Evolutionary conservation across 1,140 invertebrate genomes (phyloP).

Genomic region (Chymomyza costata): DNA sequence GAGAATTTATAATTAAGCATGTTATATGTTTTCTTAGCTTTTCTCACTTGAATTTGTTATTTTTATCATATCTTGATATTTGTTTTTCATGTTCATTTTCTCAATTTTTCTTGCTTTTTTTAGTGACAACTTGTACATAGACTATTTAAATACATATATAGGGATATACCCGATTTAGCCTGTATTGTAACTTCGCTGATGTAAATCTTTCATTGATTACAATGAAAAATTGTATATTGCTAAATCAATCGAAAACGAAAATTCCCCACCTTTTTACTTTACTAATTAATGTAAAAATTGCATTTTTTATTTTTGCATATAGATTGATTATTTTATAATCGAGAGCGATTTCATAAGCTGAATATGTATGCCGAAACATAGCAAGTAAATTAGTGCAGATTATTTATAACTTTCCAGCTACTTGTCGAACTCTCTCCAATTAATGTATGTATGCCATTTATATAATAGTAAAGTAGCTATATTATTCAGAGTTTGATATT

Average conservation of each 20-base stretch:
- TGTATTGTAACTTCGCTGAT: conserved; percentile 8
- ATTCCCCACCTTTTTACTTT: not conserved
- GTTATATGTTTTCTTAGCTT: conserved; percentile 44
- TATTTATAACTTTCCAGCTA: no score
- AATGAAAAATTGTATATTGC: no score
- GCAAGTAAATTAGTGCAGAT: no score
- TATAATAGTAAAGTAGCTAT: no score
- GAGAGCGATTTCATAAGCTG: no score
- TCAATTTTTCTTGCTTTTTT: conserved; percentile 51
- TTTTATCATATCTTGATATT: conserved; percentile 41
- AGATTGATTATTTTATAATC: not conserved
- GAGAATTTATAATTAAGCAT: conserved; percentile 71
- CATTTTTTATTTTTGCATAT: not conserved
- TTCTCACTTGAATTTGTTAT: conserved; percentile 59
- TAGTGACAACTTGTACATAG: not conserved
- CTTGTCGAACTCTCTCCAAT: no score
- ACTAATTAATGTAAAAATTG: not conserved
- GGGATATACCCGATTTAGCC: not conserved
- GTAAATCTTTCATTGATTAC: not conserved
- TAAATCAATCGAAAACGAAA: no score
- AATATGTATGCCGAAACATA: no score
- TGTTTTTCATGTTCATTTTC: conserved; percentile 71
- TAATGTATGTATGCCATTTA: no score
- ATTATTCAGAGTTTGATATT: no score
- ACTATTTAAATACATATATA: conserved; percentile 15